Evolutionary conservation across 23 tunicate species (phyloP).

Genomic region (Ascidia mentula): DNA sequence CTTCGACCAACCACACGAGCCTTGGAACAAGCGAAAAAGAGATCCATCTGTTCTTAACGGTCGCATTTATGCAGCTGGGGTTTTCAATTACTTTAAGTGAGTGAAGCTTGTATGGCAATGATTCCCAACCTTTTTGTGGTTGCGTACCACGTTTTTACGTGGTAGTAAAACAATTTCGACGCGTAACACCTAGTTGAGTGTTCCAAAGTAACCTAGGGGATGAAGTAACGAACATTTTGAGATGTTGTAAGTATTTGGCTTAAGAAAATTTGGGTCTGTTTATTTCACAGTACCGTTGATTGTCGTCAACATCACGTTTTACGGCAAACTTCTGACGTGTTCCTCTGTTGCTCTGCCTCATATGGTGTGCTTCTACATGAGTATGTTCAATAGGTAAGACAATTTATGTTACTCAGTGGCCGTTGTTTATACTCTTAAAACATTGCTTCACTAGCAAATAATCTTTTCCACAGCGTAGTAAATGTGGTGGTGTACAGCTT

Average conservation of each 20-base stretch:
- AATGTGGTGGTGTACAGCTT: background rate
- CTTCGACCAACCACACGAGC: background rate
- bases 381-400: background rate
- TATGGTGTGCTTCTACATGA: background rate
- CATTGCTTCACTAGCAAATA: background rate
- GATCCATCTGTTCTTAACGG: background rate
- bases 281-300: background rate
- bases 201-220: no score
- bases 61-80: background rate
- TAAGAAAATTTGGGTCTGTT: no score
- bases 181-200: no score
- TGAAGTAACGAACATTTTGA: no score
- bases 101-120: no score
- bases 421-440: no score
- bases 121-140: no score
- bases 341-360: background rate
- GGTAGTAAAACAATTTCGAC: no score
- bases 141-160: no score
- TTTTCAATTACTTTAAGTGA: background rate
- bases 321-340: background rate
- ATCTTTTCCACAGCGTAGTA: background rate
- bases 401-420: no score
- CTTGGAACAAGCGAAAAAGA: background rate
- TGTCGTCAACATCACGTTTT: background rate
- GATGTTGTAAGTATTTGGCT: no score